Percentiles rank a stretch among this genome's conserved stretches.
Evolutionary conservation across 2,113 vertebrate species (phyloP).

Genomic region (Python bivittatus): DNA sequence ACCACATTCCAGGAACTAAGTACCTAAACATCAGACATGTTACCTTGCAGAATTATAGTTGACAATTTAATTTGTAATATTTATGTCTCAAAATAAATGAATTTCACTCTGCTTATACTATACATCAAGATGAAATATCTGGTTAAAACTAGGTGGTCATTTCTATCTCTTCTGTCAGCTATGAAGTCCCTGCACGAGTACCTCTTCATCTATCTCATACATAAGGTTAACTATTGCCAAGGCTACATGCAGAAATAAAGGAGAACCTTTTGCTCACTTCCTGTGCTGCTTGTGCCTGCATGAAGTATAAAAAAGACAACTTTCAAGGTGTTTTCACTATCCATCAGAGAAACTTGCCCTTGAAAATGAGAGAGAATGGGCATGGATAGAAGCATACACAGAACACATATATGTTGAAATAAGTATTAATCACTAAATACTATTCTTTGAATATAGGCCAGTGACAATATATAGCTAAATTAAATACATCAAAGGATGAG

Average conservation of each 20-base stretch:
- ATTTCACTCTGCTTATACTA: neutral
- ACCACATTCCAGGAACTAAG: neutral
- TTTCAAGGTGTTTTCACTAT: neutral
- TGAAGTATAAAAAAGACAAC: neutral
- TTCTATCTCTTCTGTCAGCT: neutral
- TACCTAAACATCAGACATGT: neutral
- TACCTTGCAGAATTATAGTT: neutral
- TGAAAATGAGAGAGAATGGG: neutral
- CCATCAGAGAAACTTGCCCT: neutral
- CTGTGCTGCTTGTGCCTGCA: neutral
- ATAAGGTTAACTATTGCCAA: neutral
- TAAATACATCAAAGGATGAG: neutral
- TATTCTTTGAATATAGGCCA: neutral
- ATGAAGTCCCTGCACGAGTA: neutral
- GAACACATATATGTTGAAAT: no score
- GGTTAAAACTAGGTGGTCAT: neutral
- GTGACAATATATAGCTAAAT: neutral
- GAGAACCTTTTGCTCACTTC: neutral
- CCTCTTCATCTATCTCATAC: neutral
- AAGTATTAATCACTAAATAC: neutral
- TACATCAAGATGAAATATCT: neutral
- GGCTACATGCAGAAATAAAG: neutral
- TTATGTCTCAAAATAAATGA: neutral
- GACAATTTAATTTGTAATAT: constrained; percentile 2
- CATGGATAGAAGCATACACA: neutral